These are phyloP conservation scores for Ptilodon capucinus DNA, from an alignment of 2,888 invertebrate species.

Conservation along the genomic window DNA sequence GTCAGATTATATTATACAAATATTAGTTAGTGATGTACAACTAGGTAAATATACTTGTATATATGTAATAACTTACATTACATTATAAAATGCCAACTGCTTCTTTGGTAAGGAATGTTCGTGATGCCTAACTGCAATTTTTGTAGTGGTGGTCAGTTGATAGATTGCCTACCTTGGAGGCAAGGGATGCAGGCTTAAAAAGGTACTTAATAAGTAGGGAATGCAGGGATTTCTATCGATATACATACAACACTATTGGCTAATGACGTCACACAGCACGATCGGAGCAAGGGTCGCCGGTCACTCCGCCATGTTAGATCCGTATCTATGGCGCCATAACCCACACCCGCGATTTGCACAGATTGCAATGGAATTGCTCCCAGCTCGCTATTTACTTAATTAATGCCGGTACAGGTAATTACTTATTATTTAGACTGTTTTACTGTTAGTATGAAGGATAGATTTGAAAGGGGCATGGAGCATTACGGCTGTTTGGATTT, in stretches of 20 bases:
- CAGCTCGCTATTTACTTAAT: slow-evolving; percentile 59
- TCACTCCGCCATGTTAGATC: slow-evolving; percentile 67
- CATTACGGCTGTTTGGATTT: slow-evolving; percentile 20
- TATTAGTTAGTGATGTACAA: too few species aligned
- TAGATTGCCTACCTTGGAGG: too few species aligned
- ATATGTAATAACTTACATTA: too few species aligned
- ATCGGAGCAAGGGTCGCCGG: slow-evolving; percentile 61
- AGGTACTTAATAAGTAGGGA: too few species aligned
- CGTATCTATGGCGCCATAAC: slow-evolving; percentile 71
- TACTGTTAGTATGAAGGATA: slow-evolving; percentile 10
- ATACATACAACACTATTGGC: slow-evolving; percentile 14
- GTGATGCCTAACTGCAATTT: too few species aligned
- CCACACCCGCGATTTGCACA: slow-evolving; percentile 48
- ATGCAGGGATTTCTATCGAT: not conserved
- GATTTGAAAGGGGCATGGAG: slow-evolving; percentile 10
- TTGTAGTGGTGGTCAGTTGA: too few species aligned
- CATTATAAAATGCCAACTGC: too few species aligned
- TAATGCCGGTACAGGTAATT: slow-evolving; percentile 30
- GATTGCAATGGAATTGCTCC: slow-evolving; percentile 62
- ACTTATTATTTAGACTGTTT: slow-evolving; percentile 30
- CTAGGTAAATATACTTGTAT: too few species aligned
- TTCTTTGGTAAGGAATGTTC: too few species aligned
- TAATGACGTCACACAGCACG: slow-evolving; percentile 49
- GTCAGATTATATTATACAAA: too few species aligned
- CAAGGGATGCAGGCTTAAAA: too few species aligned